phyloP scores from a whole-genome alignment of 2,113 vertebrate genomes.

The Anolis sagrei region DNA sequence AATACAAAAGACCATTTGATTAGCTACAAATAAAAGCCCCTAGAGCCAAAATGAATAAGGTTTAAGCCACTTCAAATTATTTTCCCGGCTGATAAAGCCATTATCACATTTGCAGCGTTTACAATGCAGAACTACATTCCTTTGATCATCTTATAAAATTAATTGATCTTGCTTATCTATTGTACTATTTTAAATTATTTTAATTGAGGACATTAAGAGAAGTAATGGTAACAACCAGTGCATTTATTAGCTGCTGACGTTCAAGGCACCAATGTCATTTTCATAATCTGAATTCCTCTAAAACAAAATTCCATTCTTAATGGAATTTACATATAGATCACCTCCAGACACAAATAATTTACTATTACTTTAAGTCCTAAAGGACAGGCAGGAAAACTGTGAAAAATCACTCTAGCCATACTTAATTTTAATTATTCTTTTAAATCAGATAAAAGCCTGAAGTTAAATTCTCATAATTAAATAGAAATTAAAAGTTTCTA shows the following conservation, averaged over 20 bases:
- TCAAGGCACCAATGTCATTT: constrained; percentile 77
- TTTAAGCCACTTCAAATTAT: constrained; percentile 78
- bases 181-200: constrained; percentile 90
- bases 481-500: constrained; percentile 88
- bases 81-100: constrained; percentile 79
- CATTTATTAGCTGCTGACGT: constrained; percentile 82
- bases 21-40: constrained; percentile 79
- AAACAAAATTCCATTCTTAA: constrained; percentile 84
- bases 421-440: constrained; percentile 98
- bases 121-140: constrained; percentile 81
- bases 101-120: constrained; percentile 78
- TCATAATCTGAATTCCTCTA: constrained; percentile 86
- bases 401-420: constrained; percentile 87
- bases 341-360: constrained; percentile 89
- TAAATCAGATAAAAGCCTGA: constrained; percentile 87
- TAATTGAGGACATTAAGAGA: constrained; percentile 89
- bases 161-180: constrained; percentile 91
- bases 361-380: constrained; percentile 86
- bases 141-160: constrained; percentile 88
- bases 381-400: constrained; percentile 81
- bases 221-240: constrained; percentile 86
- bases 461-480: constrained; percentile 87
- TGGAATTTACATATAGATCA: constrained; percentile 90
- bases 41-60: constrained; percentile 76
- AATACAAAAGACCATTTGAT: constrained; percentile 77